Conservation (phyloP, 2,113 vertebrate species). For the Otus sunia region DNA sequence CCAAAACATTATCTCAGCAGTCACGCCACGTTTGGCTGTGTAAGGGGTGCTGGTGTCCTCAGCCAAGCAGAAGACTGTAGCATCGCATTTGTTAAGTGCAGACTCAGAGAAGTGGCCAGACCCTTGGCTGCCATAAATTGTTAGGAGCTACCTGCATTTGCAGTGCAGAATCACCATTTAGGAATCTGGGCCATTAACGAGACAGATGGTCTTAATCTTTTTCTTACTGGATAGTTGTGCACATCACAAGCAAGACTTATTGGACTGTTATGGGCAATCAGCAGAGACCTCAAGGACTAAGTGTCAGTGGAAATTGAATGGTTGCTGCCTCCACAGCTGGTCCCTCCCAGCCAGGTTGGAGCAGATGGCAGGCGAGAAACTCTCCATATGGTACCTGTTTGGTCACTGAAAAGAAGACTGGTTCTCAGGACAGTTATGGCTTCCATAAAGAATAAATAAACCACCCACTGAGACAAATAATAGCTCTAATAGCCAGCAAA, state of each 20-base stretch:
- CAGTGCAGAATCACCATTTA: not conserved
- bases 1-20: not conserved
- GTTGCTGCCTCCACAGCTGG: not conserved
- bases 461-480: not conserved
- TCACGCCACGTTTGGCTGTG: not conserved
- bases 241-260: not conserved
- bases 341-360: not conserved
- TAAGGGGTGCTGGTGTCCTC: not conserved
- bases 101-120: not conserved
- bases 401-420: not conserved
- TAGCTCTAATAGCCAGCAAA: not conserved
- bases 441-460: conserved; percentile 24
- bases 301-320: not conserved
- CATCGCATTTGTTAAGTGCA: not conserved
- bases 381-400: not conserved
- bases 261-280: not conserved
- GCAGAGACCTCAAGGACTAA: conserved; percentile 29
- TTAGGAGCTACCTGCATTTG: not conserved
- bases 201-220: conserved; percentile 17
- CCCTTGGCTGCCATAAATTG: not conserved
- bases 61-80: not conserved
- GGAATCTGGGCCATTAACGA: not conserved
- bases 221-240: not conserved
- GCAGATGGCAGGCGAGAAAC: conserved; percentile 27
- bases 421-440: not conserved